Conservation (phyloP, 2,797 vertebrate genomes). For the Myoxocephalus aenaeus region DNA sequence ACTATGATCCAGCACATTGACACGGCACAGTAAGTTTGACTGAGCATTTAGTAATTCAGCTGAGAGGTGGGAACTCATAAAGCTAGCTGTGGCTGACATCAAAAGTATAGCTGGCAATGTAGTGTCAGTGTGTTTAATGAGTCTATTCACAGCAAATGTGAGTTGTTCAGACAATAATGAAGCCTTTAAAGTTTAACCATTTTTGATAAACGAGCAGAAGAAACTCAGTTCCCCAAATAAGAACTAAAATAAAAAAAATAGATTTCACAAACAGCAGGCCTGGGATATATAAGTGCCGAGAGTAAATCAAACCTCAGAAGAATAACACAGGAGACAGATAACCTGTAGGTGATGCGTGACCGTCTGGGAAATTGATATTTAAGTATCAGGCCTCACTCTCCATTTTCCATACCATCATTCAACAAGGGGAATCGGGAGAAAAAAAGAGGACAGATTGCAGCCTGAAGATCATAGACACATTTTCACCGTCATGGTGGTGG, state of each 20-base stretch:
- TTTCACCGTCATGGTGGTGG: conserved; percentile 56
- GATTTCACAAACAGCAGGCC: conserved; percentile 11
- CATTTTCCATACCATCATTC: conserved; percentile 73
- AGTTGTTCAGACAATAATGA: conserved; percentile 13
- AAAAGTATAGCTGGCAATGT: conserved; percentile 36
- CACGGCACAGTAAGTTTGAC: conserved; percentile 24
- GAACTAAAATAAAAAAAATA: conserved; percentile 1
- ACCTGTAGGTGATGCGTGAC: conserved; percentile 71
- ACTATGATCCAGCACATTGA: conserved; percentile 33
- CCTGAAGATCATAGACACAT: conserved; percentile 59
- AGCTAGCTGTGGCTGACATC: conserved; percentile 27
- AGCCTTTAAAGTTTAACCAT: neutral
- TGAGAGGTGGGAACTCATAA: conserved; percentile 31
- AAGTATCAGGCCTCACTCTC: conserved; percentile 72
- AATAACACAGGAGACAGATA: conserved; percentile 66
- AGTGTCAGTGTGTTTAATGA: conserved; percentile 31
- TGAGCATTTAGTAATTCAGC: conserved; percentile 30
- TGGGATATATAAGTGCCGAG: conserved; percentile 10
- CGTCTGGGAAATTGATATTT: conserved; percentile 75
- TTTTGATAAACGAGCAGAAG: conserved; percentile 19
- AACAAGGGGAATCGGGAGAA: conserved; percentile 30
- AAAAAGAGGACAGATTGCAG: conserved; percentile 57
- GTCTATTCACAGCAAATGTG: conserved; percentile 21
- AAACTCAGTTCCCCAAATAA: conserved; percentile 3
- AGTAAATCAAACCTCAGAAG: conserved; percentile 52